phyloP scores from a whole-genome alignment of 2,113 vertebrate genomes.

The Neodon shergylaensis region DNA sequence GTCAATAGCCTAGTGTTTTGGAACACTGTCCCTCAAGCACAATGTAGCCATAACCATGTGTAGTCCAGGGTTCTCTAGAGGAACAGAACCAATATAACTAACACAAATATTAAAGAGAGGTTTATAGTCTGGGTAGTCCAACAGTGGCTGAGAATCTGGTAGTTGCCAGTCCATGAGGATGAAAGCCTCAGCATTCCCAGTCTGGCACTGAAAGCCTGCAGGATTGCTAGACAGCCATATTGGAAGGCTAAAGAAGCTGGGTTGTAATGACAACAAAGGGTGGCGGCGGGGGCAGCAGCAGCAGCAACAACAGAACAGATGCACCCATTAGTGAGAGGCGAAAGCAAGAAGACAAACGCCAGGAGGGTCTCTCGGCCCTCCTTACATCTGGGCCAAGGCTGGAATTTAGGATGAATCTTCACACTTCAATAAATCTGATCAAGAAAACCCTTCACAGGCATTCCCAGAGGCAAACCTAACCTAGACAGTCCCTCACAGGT shows the following conservation, averaged over 20 bases:
- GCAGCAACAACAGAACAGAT: background rate
- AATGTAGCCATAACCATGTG: background rate
- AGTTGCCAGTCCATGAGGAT: background rate
- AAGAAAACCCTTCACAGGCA: background rate
- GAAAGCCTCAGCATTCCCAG: background rate
- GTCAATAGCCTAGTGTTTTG: background rate
- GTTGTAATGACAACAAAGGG: background rate
- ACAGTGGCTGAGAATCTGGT: background rate
- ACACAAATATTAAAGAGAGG: background rate
- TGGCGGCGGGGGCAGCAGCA: background rate
- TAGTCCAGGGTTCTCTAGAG: background rate
- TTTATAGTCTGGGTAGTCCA: background rate
- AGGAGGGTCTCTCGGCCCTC: background rate
- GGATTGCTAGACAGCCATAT: background rate
- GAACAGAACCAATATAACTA: background rate
- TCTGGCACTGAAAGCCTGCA: background rate
- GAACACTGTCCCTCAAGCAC: background rate
- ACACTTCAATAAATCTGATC: background rate
- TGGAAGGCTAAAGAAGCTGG: background rate
- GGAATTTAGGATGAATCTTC: background rate
- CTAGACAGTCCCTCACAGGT: background rate
- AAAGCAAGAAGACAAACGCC: background rate
- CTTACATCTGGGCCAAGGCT: background rate
- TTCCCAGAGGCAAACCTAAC: background rate
- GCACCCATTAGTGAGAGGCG: background rate